Base-by-base conservation (phyloP, 2,797 vertebrate species). In the Mycteria americana region DNA sequence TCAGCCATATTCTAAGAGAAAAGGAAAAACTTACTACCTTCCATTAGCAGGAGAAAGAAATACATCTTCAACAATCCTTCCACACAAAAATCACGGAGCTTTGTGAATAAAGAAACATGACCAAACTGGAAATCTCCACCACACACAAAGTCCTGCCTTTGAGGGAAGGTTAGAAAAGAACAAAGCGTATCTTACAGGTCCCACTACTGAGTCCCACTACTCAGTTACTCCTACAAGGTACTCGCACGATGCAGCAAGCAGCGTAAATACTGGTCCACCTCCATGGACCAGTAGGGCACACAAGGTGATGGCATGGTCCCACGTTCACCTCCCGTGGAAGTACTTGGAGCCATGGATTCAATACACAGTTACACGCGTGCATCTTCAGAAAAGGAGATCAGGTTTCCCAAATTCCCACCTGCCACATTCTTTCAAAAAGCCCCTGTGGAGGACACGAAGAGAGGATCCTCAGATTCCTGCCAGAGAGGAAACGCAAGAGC, bases 331-430 rank as follows among this genome's bases (percentile, higher is more conserved):
- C 56, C 5, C 1, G 1, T 30, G 19, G 6, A 13, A 18, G 43
- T 24, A 35, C n/a, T 17, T 16, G 33, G n/a, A 59, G 50, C 21
- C 63, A n/a, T 3, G 3, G 18, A 74, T 37, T 80, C 46, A 23
- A n/a, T 39, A 85, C 5, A 23, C 13, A 9, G 9, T 35, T 54
- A 48, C 28, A 43, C 1, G 0, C 7, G 31, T 2, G 9, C 31
- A 13, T 33, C 51, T 68, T 57, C 54, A 74, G 54, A 48, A 78
- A 69, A 74, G 18, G 18, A 14, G 10, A 53, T 24, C 28, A 28
- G 19, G 18, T 43, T 41, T 77, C 76, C 43, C 37, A 35, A 41
- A 73, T 69, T 78, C 21, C 33, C 51, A 37, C 24, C 3, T 28
- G 30, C 8, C n/a, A 41, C 11, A 1, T 25, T 72, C 39, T 76